Evolutionary conservation across 2,888 invertebrate genomes (phyloP), one percentile per base, ranked within the genome.

Genomic region (Pristionchus arcanus): DNA sequence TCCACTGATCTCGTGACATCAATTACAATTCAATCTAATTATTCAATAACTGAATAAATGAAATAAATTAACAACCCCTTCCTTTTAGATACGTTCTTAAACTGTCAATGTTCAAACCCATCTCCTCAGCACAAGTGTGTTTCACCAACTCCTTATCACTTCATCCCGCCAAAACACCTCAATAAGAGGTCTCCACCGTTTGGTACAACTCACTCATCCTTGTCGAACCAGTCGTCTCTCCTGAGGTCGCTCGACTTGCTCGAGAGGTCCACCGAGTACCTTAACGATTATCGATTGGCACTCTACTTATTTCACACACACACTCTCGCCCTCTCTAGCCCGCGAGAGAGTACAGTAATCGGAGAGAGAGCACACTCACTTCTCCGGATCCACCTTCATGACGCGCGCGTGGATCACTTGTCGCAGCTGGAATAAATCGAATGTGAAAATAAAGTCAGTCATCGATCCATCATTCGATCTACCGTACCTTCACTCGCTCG

Each of bases 221-320:
- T 98, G 95, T 97, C 97, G 95, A 98, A 98, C 89, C 83, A 89
- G 19, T 89, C 89, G 34, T 83, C 89, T 28, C 37, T 89, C 49
- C 97, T 96, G 91, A 99, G 96, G 96, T 99, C 99, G 0, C 98
- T 98, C 0, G 98, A 97, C 94, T 97, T 97, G 2, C 97, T 97
- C 0, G 98, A 98, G 92, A 98, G 97, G 94, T 99, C 98, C 34
- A 95, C 91, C 34, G 91, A 90, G 95, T 98, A 98, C 89, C 98
- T 71, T 31, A 71, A 15, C 4, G 31, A 19, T 63, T 28, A 71
- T 71, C 16, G 28, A 71, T 34, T 71, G 19, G 19, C 68, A 31
- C 68, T 34, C 68, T 49, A 1, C 7, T 34, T 34, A 71, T 31
- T 31, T 15, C 15, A 0, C 68, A 28, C 19, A 15, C 68, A 34